Evolutionary conservation across 2,888 invertebrate species (phyloP), one percentile per base, ranked within the genome.

Genomic region (Chesias legatella): DNA sequence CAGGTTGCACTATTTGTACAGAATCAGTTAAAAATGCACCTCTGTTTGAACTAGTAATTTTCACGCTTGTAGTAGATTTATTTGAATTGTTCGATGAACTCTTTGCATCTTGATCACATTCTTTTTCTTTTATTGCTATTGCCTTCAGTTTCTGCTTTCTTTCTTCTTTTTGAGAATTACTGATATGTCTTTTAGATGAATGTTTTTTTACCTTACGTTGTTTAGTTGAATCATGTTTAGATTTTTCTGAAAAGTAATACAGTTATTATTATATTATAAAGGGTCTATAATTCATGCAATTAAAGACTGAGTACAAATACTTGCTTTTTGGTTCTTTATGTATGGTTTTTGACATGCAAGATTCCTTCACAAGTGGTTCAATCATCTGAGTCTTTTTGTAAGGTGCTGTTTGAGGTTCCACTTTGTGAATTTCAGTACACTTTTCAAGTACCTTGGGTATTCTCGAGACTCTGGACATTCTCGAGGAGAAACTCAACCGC

Each of bases 1-100:
- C 69, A 38, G 74, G 67, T 54, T 73, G 72, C 1, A 68, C 63
- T 43, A 63, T 51, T 54, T 69, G 56, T 23, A 55, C 57, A 25
- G 57, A 39, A 57, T 83, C 78, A 10, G 77, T 79, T 29, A 92
- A 72, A 58, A 91, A 90, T 24, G 90, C 90, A 0, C 90, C 90
- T 20, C 92, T 82, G 52, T 90, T 91, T 20, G 79, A 78, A 10
- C 71, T 54, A 0, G 90, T 89, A 5, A 90, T 52, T 67, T 90
- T 92, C 0, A 88, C 80, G 63, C 68, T 73, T 29, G 59, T 53
- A 27, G 65, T 52, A 40, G 52, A 35, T 63, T 75, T 75, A 43
- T 42, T 69, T 3, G 56, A 30, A 43, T 59, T 67, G 20, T 61
- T 62, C 46, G 50, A 37, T 35, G 39, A 36, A 36, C 51, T 56